These are phyloP conservation scores for Marmota monax DNA, from an alignment of 2,113 vertebrate genomes.

Conservation along the genomic window DNA sequence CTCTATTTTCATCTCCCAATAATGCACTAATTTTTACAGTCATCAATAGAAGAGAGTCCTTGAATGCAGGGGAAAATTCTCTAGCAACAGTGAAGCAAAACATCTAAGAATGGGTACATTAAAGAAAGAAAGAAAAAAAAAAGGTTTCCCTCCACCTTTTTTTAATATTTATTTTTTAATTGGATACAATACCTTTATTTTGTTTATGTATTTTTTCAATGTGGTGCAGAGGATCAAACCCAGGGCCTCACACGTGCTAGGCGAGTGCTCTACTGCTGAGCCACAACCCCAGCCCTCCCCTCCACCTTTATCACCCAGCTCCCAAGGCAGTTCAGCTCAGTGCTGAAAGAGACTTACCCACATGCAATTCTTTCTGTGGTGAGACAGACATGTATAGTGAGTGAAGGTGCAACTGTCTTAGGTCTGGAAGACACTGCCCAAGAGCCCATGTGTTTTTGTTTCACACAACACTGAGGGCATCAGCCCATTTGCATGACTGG, in stretches of 20 bases:
- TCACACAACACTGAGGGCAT: background rate
- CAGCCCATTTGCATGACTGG: background rate
- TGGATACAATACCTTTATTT: too few relatives aligned
- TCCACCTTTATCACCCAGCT: background rate
- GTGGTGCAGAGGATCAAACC: too few relatives aligned
- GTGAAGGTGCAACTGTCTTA: background rate
- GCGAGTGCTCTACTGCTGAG: too few relatives aligned
- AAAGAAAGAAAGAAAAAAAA: background rate
- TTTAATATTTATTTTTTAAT: too few relatives aligned
- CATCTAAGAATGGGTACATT: background rate
- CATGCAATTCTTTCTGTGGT: background rate
- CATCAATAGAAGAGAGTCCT: background rate
- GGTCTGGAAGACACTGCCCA: background rate
- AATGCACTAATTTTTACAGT: background rate
- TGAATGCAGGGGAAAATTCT: background rate
- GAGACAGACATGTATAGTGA: background rate
- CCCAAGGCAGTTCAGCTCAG: background rate
- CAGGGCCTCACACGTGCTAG: too few relatives aligned
- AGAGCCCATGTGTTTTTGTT: background rate
- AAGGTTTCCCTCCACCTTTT: background rate
- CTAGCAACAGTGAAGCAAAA: background rate
- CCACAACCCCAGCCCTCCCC: background rate
- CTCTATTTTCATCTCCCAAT: background rate
- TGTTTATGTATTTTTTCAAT: too few relatives aligned
- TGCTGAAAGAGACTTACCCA: background rate